Evolutionary conservation across 2,888 invertebrate species (phyloP).

Genomic region (Ochlodes sylvanus): DNA sequence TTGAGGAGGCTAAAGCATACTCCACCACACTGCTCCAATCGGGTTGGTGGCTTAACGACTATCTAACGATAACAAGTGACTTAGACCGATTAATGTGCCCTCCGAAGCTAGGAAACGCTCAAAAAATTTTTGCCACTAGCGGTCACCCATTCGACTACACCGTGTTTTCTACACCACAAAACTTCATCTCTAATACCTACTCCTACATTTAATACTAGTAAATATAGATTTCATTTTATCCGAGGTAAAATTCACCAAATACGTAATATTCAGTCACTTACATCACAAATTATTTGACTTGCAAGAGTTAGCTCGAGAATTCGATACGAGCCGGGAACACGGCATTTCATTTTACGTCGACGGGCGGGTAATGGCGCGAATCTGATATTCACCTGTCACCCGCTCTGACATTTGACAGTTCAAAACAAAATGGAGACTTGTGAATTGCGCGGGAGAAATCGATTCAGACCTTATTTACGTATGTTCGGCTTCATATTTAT

Average conservation of each 20-base stretch:
- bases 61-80: too few relatives aligned
- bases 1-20: too few relatives aligned
- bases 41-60: too few relatives aligned
- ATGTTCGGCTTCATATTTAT: slow-evolving; percentile 2
- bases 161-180: too few relatives aligned
- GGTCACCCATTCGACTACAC: too few relatives aligned
- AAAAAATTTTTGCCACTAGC: too few relatives aligned
- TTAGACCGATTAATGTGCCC: too few relatives aligned
- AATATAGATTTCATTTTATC: not conserved
- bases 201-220: too few relatives aligned
- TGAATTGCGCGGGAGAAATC: slow-evolving; percentile 22
- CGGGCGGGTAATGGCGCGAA: slow-evolving; percentile 39
- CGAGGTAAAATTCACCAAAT: not conserved
- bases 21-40: too few relatives aligned
- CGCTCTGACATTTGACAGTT: slow-evolving; percentile 33
- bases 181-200: too few relatives aligned
- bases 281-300: slow-evolving; percentile 13
- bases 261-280: slow-evolving; percentile 1
- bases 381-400: slow-evolving; percentile 40
- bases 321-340: slow-evolving; percentile 25
- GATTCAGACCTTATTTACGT: slow-evolving; percentile 9
- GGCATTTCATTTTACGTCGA: slow-evolving; percentile 38
- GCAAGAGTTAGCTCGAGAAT: slow-evolving; percentile 11
- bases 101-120: too few relatives aligned
- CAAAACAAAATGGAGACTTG: slow-evolving; percentile 31